A percentile compares a stretch with the other conserved stretches of the same genome.
These are phyloP conservation scores for Troides oblongomaculatus DNA, from an alignment of 2,888 invertebrate species.

Conservation along the genomic window DNA sequence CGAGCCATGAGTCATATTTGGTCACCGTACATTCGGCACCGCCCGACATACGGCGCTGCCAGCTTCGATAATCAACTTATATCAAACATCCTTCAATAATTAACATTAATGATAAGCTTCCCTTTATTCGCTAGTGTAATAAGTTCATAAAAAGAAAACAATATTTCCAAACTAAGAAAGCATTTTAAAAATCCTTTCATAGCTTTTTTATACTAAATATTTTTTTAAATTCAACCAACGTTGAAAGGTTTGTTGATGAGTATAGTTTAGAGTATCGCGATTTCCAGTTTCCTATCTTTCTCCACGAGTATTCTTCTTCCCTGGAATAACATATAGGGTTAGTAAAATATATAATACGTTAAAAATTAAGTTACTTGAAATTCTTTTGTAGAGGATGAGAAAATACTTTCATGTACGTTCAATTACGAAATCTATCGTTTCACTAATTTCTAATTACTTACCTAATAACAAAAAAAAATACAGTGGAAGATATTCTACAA, in stretches of 20 bases:
- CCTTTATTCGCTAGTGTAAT: not conserved
- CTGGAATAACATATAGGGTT: conserved; percentile 42
- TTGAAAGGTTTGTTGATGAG: conserved; percentile 47
- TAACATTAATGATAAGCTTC: too few species aligned
- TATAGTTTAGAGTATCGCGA: conserved; percentile 64
- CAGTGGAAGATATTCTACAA: too few species aligned
- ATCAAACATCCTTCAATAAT: not conserved
- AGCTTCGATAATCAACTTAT: conserved; percentile 11
- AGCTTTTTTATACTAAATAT: not conserved
- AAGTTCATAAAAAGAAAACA: not conserved
- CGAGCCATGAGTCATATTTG: conserved; percentile 41
- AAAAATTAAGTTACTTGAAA: too few species aligned
- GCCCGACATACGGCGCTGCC: conserved; percentile 19
- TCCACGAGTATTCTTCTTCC: conserved; percentile 51
- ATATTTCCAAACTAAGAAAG: too few species aligned
- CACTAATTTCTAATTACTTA: too few species aligned
- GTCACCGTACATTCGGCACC: conserved; percentile 29
- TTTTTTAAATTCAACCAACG: conserved; percentile 42
- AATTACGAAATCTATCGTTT: too few species aligned
- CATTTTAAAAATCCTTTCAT: too few species aligned
- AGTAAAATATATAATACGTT: not conserved
- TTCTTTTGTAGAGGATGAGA: too few species aligned
- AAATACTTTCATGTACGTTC: too few species aligned
- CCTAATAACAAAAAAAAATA: too few species aligned
- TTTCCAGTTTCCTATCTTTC: conserved; percentile 60